A percentile compares a stretch with the other conserved stretches of the same genome.
These are phyloP conservation scores for Stictonetta naevosa DNA, from an alignment of 2,113 vertebrate genomes.

Conservation along the genomic window DNA sequence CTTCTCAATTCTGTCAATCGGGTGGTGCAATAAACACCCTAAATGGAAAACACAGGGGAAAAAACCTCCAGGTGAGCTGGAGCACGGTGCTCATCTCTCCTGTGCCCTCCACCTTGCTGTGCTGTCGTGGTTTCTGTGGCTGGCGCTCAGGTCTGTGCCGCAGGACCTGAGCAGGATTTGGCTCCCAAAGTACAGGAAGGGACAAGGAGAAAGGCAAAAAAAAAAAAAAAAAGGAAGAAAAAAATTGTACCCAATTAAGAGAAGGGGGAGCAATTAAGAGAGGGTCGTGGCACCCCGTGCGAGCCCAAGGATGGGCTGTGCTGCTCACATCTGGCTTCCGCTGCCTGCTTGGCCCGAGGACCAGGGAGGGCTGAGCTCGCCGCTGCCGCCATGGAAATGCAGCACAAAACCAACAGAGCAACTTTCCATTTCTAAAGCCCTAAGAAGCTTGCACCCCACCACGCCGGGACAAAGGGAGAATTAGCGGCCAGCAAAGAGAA, in stretches of 20 bases:
- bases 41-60: constrained; percentile 2
- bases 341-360: background rate
- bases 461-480: constrained; percentile 34
- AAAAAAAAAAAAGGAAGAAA: background rate
- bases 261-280: background rate
- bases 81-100: background rate
- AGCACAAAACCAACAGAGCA: constrained; percentile 33
- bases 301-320: background rate
- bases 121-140: accelerated
- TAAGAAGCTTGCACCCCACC: constrained; percentile 16
- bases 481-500: constrained; percentile 37
- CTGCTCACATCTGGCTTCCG: background rate
- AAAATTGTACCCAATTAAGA: background rate
- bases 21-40: background rate
- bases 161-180: background rate
- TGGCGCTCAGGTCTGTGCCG: background rate
- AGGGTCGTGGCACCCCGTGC: background rate
- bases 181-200: background rate
- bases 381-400: background rate
- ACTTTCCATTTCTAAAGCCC: constrained; percentile 55
- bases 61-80: background rate
- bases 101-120: background rate
- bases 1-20: background rate
- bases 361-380: background rate
- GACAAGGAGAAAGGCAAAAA: background rate